Evolutionary conservation across 2,888 invertebrate species (phyloP).

Genomic region (Thumatha senex): DNA sequence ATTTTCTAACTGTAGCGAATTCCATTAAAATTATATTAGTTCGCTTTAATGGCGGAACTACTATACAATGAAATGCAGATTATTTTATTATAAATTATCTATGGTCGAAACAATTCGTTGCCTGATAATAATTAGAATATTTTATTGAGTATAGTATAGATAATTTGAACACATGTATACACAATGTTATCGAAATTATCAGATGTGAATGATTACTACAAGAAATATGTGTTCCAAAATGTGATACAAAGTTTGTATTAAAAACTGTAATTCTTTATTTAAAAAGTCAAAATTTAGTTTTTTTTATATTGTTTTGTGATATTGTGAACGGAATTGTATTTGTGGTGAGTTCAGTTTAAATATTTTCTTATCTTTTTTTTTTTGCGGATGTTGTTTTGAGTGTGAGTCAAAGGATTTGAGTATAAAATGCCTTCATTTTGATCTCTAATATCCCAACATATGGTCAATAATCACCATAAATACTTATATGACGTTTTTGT

Average conservation of each 20-base stretch:
- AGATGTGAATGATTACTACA: constrained; percentile 16
- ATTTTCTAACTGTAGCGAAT: no score
- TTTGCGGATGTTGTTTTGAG: background rate
- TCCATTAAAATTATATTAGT: background rate
- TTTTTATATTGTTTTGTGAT: background rate
- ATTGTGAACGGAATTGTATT: background rate
- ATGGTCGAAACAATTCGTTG: background rate
- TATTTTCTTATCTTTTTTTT: background rate
- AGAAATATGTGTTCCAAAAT: background rate
- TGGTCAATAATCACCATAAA: no score
- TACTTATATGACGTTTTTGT: no score
- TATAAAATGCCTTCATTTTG: no score
- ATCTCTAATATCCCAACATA: no score
- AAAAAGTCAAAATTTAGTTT: background rate
- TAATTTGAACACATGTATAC: constrained; percentile 28
- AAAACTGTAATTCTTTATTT: background rate
- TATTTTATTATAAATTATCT: constrained; percentile 3
- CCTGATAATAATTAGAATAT: constrained; percentile 3
- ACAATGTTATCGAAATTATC: constrained; percentile 16
- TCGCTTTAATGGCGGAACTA: background rate
- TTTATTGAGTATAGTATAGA: constrained; percentile 8
- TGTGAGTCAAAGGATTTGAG: no score
- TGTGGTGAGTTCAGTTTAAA: background rate
- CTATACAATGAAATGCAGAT: background rate
- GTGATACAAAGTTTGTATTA: background rate